Base-by-base conservation (phyloP, 1,140 invertebrate species). In the Drosophila erecta region DNA sequence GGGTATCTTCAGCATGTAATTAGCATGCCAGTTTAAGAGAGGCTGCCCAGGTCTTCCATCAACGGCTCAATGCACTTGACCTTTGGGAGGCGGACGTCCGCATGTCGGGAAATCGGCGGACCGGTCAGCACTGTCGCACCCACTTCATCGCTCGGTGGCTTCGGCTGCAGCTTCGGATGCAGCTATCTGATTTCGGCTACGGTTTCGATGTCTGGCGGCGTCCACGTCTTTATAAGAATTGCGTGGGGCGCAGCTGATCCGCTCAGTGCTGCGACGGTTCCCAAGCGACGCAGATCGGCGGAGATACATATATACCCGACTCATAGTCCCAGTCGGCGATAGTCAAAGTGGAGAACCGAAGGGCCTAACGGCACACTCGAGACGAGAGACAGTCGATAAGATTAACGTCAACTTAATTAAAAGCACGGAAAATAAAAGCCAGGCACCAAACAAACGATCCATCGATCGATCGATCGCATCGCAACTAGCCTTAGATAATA, bases 381-480 rank as follows among this genome's bases (percentile, higher is more conserved):
- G 71, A 44, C 37, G 11, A 55, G 40, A 11, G 46, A 27, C 41
- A 40, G 35, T 24, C 76, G 81, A 86, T 87, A 79, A 87, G 83
- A 87, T 87, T 87, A 87, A 72, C 55, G 43, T 56, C 54, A 65
- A 62, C 64, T 76, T 71, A 80, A 81, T 81, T 81, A 81, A 81
- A 67, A 65, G 15, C 11, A 70, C 33, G 30, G 41, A 66, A 37
- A 59, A 33, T 41, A 66, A 37, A 59, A 33, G 54, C 44, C 37
- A 47, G 46, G 46, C 46, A 47, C 46, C 14, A 47, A 64, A 41
- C 53, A 30, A 61, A 14, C 27, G 14, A 62, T 55, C 27, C 17
- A 58, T 33, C 49, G 22, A 46, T 22, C 43, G 20, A 43, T 20
- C 41, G 41, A 38, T 7, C n/a, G 14, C 8, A 46, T 61, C 53